Evolutionary conservation across 2,888 invertebrate species (phyloP), one percentile per base, ranked within the genome.

Genomic region (Molorchus minor): DNA sequence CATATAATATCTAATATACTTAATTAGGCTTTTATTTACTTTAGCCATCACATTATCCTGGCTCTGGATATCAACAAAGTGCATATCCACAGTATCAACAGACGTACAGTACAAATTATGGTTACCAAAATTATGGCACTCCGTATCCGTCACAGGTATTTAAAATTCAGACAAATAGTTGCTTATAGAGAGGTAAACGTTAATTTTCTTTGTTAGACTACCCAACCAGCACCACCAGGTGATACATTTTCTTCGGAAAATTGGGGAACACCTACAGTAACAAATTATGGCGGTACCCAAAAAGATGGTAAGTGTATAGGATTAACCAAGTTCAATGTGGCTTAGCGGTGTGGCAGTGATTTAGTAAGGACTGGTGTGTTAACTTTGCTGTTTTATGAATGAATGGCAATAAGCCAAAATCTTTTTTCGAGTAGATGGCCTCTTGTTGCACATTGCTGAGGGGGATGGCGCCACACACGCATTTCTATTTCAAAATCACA

Each of bases 1-100:
- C n/a, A n/a, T n/a, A n/a, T n/a, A n/a, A n/a, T n/a, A n/a, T n/a
- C n/a, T n/a, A n/a, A n/a, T n/a, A n/a, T n/a, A n/a, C n/a, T n/a
- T n/a, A 19, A 45, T 19, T 51, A 56, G 17, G 15, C 47, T 47
- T 52, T 45, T 52, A 47, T 52, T 38, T 63, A 29, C 40, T 35
- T 40, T 40, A 65, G 66, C 56, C 64, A 33, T 63, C 62, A 44
- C 71, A 70, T 36, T 74, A 74, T 59, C 62, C 72, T 15, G 61
- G 49, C 41, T 55, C 69, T 20, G 70, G 67, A 17, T 74, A 74
- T 61, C 71, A 67, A 36, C 71, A 67, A 36, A 71, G 62, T 55
- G 64, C 67, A 16, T 74, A 74, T 60, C 68, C 72, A 4, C 64
- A 68, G 46, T 71, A 71, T 61, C 69, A 66, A 30, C 70, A 71